Percentiles rank a stretch among this genome's conserved stretches.
Evolutionary conservation across 2,888 invertebrate genomes (phyloP).

Genomic region (Fragum whitleyi): DNA sequence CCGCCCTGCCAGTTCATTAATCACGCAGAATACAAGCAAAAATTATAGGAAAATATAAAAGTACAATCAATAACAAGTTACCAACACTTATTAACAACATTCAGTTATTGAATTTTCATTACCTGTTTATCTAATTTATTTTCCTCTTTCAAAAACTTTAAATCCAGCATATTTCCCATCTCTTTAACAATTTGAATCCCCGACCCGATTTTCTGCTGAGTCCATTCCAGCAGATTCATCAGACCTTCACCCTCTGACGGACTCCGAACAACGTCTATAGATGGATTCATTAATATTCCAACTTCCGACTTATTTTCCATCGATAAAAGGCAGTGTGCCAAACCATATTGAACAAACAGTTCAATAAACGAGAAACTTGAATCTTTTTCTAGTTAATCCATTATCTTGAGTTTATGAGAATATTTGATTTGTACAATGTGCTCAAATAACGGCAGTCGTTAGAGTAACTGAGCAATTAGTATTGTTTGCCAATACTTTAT

Average conservation of each 20-base stretch:
- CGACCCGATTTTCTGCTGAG: slow-evolving; percentile 65
- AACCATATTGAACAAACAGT: slow-evolving; percentile 22
- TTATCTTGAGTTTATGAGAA: background rate
- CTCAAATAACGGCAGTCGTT: background rate
- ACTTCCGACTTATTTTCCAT: slow-evolving; percentile 22
- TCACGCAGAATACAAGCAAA: too few relatives aligned
- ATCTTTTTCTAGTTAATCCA: slow-evolving; percentile 10
- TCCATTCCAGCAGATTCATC: slow-evolving; percentile 72
- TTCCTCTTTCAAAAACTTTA: slow-evolving; percentile 53
- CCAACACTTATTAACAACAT: too few relatives aligned
- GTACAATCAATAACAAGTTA: too few relatives aligned
- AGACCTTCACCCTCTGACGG: slow-evolving; percentile 44
- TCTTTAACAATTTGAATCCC: slow-evolving; percentile 64
- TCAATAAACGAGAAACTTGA: slow-evolving; percentile 10
- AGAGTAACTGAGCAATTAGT: slow-evolving; percentile 1
- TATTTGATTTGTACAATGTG: background rate
- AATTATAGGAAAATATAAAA: too few relatives aligned
- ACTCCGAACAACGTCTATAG: slow-evolving; percentile 16
- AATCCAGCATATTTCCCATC: slow-evolving; percentile 72
- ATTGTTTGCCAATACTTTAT: background rate
- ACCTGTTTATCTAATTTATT: slow-evolving; percentile 51
- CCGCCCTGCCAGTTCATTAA: too few relatives aligned
- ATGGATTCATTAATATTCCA: slow-evolving; percentile 19
- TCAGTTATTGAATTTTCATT: too few relatives aligned
- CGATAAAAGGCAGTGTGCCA: slow-evolving; percentile 38